Evolutionary conservation across 2,888 invertebrate genomes (phyloP).

Genomic region (Lysandra coridon): DNA sequence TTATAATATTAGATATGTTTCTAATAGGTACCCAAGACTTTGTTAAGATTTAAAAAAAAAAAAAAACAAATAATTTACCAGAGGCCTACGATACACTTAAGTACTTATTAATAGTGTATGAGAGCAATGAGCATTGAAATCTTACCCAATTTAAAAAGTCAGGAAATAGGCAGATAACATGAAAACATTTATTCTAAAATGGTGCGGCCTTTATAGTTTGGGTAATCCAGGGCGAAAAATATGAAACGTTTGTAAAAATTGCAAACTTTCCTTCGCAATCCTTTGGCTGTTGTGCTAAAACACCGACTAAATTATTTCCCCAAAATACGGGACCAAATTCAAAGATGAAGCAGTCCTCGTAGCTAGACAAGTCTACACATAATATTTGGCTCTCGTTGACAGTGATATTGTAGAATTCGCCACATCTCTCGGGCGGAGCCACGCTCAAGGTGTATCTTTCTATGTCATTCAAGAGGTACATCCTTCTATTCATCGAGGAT

Average conservation of each 20-base stretch:
- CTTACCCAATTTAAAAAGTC: not conserved
- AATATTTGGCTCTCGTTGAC: conserved; percentile 60
- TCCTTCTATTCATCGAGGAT: conserved; percentile 60
- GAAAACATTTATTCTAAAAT: conserved; percentile 39
- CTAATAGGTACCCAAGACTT: too few relatives aligned
- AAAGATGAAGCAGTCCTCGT: conserved; percentile 64
- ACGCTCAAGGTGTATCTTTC: conserved; percentile 51
- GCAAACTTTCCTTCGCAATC: conserved; percentile 56
- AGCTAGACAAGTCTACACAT: conserved; percentile 57
- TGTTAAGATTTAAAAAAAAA: too few relatives aligned
- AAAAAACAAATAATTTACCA: too few relatives aligned
- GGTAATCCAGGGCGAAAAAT: conserved; percentile 48
- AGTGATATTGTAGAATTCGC: conserved; percentile 55
- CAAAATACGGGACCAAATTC: conserved; percentile 66
- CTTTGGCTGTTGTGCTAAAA: conserved; percentile 55
- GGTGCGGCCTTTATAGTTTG: conserved; percentile 42
- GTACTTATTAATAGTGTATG: too few relatives aligned
- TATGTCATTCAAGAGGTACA: conserved; percentile 64
- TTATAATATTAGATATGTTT: too few relatives aligned
- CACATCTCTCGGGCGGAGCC: conserved; percentile 47
- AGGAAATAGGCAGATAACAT: not conserved
- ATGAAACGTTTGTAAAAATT: conserved; percentile 51
- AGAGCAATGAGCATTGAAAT: not conserved
- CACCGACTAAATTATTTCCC: conserved; percentile 58
- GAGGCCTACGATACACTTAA: too few relatives aligned